These are phyloP conservation scores for Phyllostomus discolor DNA, from an alignment of 2,113 vertebrate species.

Conservation along the genomic window DNA sequence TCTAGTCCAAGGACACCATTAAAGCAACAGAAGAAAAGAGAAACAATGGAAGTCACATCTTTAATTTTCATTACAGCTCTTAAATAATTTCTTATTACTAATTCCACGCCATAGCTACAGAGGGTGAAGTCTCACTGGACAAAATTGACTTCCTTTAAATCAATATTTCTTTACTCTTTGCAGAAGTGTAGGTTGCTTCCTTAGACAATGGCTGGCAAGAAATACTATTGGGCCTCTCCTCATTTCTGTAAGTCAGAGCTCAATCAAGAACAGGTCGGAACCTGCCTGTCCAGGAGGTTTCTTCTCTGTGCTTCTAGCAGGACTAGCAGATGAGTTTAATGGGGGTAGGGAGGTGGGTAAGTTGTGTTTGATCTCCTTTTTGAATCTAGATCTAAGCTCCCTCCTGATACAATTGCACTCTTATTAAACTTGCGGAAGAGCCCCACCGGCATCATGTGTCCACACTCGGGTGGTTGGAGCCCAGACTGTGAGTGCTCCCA, in stretches of 20 bases:
- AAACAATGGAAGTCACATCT: slow-evolving; percentile 44
- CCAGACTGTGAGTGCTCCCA: neutral
- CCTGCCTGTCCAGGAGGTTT: neutral
- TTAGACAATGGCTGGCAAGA: neutral
- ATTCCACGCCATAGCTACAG: neutral
- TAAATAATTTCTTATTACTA: neutral
- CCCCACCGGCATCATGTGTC: neutral
- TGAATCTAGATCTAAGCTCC: neutral
- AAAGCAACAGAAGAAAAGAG: slow-evolving; percentile 59
- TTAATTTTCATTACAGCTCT: neutral
- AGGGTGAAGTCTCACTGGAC: neutral
- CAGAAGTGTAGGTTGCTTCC: neutral
- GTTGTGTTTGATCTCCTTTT: neutral
- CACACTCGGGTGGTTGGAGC: neutral
- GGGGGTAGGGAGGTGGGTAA: neutral
- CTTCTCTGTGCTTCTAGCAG: neutral
- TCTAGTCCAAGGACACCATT: slow-evolving; percentile 83
- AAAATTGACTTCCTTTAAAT: slow-evolving; percentile 11
- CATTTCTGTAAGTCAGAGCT: neutral
- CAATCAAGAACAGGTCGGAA: neutral
- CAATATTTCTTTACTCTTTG: neutral
- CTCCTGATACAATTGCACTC: neutral
- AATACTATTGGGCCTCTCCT: neutral
- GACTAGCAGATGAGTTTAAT: neutral
- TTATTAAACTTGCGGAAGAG: neutral